Evolutionary conservation across 1,140 invertebrate species (phyloP).

Genomic region (Drosophila novamexicana): DNA sequence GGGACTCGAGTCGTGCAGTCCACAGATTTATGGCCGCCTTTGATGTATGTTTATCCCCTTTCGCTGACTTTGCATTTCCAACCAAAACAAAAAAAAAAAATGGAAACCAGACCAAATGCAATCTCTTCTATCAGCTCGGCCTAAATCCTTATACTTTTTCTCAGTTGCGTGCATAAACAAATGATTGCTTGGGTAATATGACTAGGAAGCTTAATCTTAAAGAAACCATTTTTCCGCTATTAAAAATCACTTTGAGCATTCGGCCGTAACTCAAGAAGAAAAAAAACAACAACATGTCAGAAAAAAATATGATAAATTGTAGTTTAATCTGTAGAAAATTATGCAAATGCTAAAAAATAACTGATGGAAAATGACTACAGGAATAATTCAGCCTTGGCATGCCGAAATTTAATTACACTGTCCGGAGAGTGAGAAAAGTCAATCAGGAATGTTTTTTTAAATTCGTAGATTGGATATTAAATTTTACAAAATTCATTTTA

Average conservation of each 20-base stretch:
- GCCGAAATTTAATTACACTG: constrained; percentile 30
- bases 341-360: constrained; percentile 67
- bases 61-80: constrained; percentile 60
- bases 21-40: constrained; percentile 67
- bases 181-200: constrained; percentile 43
- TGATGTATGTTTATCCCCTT: constrained; percentile 55
- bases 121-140: constrained; percentile 4
- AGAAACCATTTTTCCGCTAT: constrained; percentile 61
- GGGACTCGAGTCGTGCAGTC: constrained; percentile 3
- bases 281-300: constrained; percentile 42
- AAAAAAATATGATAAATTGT: constrained; percentile 80
- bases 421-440: too few relatives aligned
- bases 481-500: not conserved
- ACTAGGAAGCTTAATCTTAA: constrained; percentile 50
- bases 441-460: too few relatives aligned
- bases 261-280: constrained; percentile 55
- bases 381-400: not conserved
- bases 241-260: constrained; percentile 80
- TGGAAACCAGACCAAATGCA: not conserved
- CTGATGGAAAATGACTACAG: constrained; percentile 18
- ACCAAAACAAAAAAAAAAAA: constrained; percentile 5
- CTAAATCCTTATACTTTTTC: constrained; percentile 12
- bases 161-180: constrained; percentile 41
- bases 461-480: not conserved
- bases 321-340: constrained; percentile 79